phyloP scores from a whole-genome alignment of 1,140 invertebrate species.

The Leptinotarsa lineolata region DNA sequence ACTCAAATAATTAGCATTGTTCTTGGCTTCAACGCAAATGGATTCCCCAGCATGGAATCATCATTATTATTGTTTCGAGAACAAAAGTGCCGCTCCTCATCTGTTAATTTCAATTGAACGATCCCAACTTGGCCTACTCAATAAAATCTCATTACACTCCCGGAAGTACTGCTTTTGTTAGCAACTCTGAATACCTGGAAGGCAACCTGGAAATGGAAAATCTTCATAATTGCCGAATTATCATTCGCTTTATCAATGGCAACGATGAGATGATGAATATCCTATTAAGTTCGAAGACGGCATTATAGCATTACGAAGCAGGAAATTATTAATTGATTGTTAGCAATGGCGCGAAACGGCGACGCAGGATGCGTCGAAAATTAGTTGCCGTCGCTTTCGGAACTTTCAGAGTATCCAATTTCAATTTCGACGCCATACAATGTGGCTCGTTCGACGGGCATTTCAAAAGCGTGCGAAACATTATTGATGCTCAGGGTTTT shows the following conservation, averaged over 20 bases:
- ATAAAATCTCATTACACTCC: neutral
- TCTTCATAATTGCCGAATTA: neutral
- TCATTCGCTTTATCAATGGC: slow-evolving; percentile 1
- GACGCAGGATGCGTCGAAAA: neutral
- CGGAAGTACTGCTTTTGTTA: slow-evolving; percentile 1
- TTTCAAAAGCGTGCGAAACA: no score
- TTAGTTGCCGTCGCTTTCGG: neutral
- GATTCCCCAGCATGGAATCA: no score
- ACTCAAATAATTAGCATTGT: no score
- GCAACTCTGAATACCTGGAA: neutral
- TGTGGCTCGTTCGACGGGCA: no score
- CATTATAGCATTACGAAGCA: neutral
- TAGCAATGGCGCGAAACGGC: neutral
- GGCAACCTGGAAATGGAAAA: neutral
- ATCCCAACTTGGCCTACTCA: neutral
- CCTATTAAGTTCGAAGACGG: neutral
- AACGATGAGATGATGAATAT: neutral
- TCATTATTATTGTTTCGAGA: no score
- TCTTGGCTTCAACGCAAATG: no score
- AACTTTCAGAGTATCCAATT: no score
- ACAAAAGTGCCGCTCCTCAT: neutral
- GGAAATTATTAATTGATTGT: slow-evolving; percentile 5
- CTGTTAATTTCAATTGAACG: neutral
- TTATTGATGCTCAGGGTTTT: no score
- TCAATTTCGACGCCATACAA: no score